phyloP scores from a whole-genome alignment of 2,113 vertebrate species.

The Bucco capensis region DNA sequence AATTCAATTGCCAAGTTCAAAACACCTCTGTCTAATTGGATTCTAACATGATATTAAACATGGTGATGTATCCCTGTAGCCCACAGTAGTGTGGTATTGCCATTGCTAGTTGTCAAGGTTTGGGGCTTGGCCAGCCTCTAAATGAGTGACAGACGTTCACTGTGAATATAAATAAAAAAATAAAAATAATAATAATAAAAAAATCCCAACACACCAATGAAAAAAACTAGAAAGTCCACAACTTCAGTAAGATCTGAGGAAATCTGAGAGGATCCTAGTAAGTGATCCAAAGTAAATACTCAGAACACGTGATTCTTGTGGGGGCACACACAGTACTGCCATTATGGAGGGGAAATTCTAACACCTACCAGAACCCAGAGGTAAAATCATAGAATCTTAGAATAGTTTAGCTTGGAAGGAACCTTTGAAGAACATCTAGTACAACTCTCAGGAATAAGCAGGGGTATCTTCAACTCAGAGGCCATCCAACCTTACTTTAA shows the following conservation, averaged over 20 bases:
- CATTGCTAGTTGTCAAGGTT: too few relatives aligned
- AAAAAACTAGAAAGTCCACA: neutral
- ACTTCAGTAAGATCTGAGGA: neutral
- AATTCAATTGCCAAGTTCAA: neutral
- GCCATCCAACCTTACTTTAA: neutral
- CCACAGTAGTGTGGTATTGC: neutral
- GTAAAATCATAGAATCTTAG: neutral
- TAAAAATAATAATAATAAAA: too few relatives aligned
- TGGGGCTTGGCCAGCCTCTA: too few relatives aligned
- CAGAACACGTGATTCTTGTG: neutral
- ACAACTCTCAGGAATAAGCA: neutral
- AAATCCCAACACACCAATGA: neutral
- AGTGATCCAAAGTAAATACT: neutral
- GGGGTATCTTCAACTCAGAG: neutral
- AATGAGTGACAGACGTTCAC: too few relatives aligned
- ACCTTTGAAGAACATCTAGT: neutral
- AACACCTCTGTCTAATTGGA: neutral
- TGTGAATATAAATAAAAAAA: neutral
- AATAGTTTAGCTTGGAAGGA: neutral
- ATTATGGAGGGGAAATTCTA: neutral
- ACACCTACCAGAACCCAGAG: neutral
- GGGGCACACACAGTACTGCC: accelerated
- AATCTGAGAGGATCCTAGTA: neutral
- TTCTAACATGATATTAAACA: neutral
- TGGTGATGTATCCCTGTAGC: neutral